Base-by-base conservation (phyloP, 2,113 vertebrate species). In the Aldabrachelys gigantea region DNA sequence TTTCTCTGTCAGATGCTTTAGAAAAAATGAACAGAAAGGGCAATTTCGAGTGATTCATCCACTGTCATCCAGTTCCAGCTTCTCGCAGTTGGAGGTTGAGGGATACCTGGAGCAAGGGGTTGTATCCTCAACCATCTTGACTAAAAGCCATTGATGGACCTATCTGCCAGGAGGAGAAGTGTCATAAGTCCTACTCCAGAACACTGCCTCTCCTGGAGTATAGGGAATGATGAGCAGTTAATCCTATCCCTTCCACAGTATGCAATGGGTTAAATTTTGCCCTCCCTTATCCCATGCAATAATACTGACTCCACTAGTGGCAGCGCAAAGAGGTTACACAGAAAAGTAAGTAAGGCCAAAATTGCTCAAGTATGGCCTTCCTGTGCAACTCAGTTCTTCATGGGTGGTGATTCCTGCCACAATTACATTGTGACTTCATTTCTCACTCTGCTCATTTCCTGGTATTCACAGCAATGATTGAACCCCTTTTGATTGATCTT, bases 401-500 rank as follows among this genome's bases (percentile, higher is more conserved):
- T 29, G 35, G 47, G 19, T 44, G 12, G 0, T 25, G 24, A 22
- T 84, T 7, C 47, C 53, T 57, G 25, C 10, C 21, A 47, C 4
- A 1, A 16, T 87, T 78, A 50, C 44, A 13, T 57, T 54, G 47
- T 2, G 0, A 24, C 49, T 94, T 82, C 80, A 35, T 53, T 65
- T 52, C 12, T 35, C 29, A 80, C 8, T 75, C 88, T 88, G 38
- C 38, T 80, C 5, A 62, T 49, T 88, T 84, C 6, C 53, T 44
- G 44, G 38, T 44, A 91, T 95, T 95, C 84, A 27, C 89, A 91
- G 56, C 69, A 88, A 80, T 86, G 86, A 91, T 86, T 89, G 72
- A 85, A 41, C 13, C 79, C 76, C 62, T 95, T 92, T 94, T 72
- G 38, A 35, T 96, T 92, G 91, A 3, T 75, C 87, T 95, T 82